Evolutionary conservation across 2,888 invertebrate genomes (phyloP).

Genomic region (Lepidocyrtoides sp.): DNA sequence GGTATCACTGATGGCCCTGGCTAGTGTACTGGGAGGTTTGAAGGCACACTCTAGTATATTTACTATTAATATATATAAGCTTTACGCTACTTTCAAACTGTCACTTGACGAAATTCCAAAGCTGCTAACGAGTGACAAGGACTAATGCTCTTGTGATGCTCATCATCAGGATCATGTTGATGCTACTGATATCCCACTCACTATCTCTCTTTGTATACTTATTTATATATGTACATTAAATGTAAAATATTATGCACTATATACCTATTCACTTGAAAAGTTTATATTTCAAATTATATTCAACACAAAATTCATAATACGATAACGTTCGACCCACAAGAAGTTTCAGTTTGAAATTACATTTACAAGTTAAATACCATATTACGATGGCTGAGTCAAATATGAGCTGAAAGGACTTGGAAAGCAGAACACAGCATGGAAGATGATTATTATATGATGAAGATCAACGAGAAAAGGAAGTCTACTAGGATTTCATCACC

Average conservation of each 20-base stretch:
- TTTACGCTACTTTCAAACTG: constrained; percentile 50
- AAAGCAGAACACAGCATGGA: not conserved
- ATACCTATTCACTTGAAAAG: constrained; percentile 1
- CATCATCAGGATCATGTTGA: constrained; percentile 33
- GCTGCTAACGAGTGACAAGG: constrained; percentile 80
- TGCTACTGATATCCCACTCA: not conserved
- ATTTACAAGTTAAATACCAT: constrained; percentile 58
- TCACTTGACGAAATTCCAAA: constrained; percentile 78
- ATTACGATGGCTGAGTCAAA: constrained; percentile 25
- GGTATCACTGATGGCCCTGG: not conserved
- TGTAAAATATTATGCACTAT: not conserved
- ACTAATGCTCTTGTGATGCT: constrained; percentile 74
- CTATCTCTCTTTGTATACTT: not conserved
- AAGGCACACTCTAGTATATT: not conserved
- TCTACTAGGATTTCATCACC: constrained; percentile 37
- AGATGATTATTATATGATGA: constrained; percentile 61
- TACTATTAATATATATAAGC: constrained; percentile 5
- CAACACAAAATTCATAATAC: constrained; percentile 24
- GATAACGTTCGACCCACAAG: constrained; percentile 58
- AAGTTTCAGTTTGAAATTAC: constrained; percentile 70
- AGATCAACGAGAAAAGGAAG: constrained; percentile 78
- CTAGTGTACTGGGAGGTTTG: too few species aligned
- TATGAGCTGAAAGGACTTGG: constrained; percentile 2
- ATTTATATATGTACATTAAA: not conserved
- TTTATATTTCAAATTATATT: constrained; percentile 53